Evolutionary conservation across 2,113 vertebrate species (phyloP).

Genomic region (Sminthopsis crassicaudata): DNA sequence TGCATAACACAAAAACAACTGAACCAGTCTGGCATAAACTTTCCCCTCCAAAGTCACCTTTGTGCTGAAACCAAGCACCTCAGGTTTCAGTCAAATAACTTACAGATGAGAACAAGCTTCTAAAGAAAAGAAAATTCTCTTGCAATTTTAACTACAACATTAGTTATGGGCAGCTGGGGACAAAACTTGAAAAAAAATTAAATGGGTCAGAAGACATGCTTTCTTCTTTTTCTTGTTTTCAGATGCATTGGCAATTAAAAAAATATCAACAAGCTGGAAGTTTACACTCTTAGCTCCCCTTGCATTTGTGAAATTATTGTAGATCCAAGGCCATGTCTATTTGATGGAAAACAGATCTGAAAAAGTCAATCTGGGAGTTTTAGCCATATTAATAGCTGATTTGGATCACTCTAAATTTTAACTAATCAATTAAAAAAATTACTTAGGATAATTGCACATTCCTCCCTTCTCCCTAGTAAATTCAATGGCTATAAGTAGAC

Average conservation of each 20-base stretch:
- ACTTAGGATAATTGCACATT: conserved; percentile 41
- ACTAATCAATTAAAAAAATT: conserved; percentile 38
- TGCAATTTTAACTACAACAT: conserved; percentile 28
- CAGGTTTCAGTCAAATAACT: conserved; percentile 66
- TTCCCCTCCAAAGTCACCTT: conserved; percentile 75
- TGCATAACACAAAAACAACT: conserved; percentile 68
- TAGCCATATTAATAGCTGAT: conserved; percentile 43
- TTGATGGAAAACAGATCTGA: conserved; percentile 5
- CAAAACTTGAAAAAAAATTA: conserved; percentile 21
- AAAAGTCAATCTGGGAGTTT: conserved; percentile 36
- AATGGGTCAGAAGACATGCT: neutral
- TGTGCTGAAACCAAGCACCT: conserved; percentile 59
- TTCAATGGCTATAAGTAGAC: conserved; percentile 45
- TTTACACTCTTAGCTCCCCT: neutral
- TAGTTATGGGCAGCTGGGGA: conserved; percentile 25
- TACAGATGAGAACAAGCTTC: conserved; percentile 44
- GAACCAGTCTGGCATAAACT: conserved; percentile 65
- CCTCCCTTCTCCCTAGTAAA: neutral
- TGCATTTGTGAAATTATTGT: conserved; percentile 33
- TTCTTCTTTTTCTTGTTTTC: conserved; percentile 34
- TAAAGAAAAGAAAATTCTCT: conserved; percentile 53
- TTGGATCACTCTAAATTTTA: neutral
- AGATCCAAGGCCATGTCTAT: conserved; percentile 36
- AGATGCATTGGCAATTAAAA: conserved; percentile 20
- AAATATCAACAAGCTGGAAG: conserved; percentile 11